phyloP scores from a whole-genome alignment of 2,797 vertebrate genomes.

The Zalophus californianus region DNA sequence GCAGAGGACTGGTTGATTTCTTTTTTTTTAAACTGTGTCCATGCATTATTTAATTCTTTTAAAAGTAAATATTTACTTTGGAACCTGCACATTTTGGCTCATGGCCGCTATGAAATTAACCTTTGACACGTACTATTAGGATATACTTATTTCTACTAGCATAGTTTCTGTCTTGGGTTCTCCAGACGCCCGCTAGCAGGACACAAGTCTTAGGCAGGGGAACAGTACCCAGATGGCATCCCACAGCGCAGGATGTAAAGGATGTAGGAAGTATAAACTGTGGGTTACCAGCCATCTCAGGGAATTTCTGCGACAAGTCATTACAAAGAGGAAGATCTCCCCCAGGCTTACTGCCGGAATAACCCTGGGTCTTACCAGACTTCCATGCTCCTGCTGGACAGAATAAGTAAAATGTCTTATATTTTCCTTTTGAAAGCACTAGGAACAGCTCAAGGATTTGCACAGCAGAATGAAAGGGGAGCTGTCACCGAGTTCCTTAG shows the following conservation, averaged over 20 bases:
- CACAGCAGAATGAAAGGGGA: conserved; percentile 81
- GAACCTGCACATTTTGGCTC: conserved; percentile 18
- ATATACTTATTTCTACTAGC: not conserved
- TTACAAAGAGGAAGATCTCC: conserved; percentile 58
- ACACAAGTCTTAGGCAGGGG: not conserved
- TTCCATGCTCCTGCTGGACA: conserved; percentile 66
- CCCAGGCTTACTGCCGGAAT: not conserved
- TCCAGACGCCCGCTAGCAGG: not conserved
- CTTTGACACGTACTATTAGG: not conserved
- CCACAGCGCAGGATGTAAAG: not conserved
- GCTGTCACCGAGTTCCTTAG: conserved; percentile 83
- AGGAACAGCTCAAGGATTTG: conserved; percentile 82
- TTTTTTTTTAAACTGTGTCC: not conserved
- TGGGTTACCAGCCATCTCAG: not conserved
- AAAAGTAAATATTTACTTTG: conserved; percentile 57
- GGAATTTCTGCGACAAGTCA: not conserved
- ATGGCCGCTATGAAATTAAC: conserved; percentile 35
- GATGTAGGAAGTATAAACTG: not conserved
- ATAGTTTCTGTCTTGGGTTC: not conserved
- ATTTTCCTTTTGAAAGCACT: conserved; percentile 81
- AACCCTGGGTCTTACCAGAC: conserved; percentile 69
- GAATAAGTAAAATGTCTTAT: conserved; percentile 83
- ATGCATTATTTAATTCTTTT: conserved; percentile 38
- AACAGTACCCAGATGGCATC: not conserved
- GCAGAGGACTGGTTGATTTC: not conserved